Conservation (phyloP, 2,797 vertebrate species). For the Microctenopoma stevenorrisi region DNA sequence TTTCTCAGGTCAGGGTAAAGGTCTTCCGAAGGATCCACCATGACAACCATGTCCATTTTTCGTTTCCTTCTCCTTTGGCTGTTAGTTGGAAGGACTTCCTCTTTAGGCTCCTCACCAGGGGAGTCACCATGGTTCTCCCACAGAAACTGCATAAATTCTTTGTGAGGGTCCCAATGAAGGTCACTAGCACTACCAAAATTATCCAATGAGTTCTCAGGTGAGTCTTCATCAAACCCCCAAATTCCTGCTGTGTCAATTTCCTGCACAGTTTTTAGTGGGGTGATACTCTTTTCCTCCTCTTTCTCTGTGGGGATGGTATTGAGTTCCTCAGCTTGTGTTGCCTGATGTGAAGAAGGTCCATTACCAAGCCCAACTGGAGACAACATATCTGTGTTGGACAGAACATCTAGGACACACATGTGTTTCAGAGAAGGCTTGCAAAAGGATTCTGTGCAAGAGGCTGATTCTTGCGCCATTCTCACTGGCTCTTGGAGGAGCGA, state of each 20-base stretch:
- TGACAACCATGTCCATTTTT: constrained; percentile 97
- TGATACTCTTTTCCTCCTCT: constrained; percentile 92
- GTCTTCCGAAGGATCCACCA: constrained; percentile 93
- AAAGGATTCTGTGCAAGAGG: constrained; percentile 72
- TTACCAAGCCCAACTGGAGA: constrained; percentile 90
- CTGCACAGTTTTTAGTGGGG: constrained; percentile 89
- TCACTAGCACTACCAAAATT: constrained; percentile 85
- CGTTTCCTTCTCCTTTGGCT: constrained; percentile 91
- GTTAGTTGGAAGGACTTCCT: constrained; percentile 59
- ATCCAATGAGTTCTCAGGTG: constrained; percentile 90
- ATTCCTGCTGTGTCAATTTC: constrained; percentile 86
- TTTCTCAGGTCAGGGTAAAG: constrained; percentile 81
- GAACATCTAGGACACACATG: constrained; percentile 75
- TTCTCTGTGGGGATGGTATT: constrained; percentile 84
- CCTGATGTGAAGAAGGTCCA: constrained; percentile 92
- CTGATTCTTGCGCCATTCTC: constrained; percentile 85
- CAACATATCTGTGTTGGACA: constrained; percentile 76
- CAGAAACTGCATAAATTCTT: constrained; percentile 95
- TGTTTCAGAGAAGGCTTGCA: constrained; percentile 66
- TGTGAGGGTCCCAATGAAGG: constrained; percentile 91
- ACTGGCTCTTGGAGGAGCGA: constrained; percentile 85
- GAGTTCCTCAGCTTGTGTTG: constrained; percentile 85
- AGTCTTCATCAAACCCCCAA: constrained; percentile 88
- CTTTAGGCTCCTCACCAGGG: constrained; percentile 82
- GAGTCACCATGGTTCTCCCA: constrained; percentile 87